Percentiles rank a stretch among this genome's conserved stretches.
Conservation (phyloP, 2,113 vertebrate genomes). For the Alouatta palliata region DNA sequence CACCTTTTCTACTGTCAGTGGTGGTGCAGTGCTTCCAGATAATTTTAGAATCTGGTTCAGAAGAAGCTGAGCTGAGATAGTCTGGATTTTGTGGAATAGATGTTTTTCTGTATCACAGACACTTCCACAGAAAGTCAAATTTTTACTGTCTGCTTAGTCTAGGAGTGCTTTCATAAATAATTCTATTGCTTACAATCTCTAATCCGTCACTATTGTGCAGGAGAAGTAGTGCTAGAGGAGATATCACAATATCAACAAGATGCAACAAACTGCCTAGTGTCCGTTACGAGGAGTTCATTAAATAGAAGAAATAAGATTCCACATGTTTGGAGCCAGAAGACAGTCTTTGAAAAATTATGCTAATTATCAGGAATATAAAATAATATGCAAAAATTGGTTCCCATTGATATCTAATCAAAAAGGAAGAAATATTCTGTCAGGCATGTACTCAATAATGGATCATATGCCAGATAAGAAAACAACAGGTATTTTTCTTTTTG, state of each 20-base stretch:
- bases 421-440: not conserved
- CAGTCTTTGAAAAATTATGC: not conserved
- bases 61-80: not conserved
- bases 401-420: not conserved
- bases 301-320: not conserved
- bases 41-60: not conserved
- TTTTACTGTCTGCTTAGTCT: not conserved
- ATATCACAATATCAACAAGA: not conserved
- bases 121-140: not conserved
- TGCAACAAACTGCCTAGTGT: not conserved
- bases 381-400: not conserved
- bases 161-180: not conserved
- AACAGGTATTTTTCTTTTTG: not conserved
- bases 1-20: not conserved
- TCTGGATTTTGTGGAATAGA: not conserved
- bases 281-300: fast-evolving
- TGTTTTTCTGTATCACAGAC: not conserved
- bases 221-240: not conserved
- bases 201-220: not conserved
- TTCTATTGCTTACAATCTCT: not conserved
- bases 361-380: not conserved
- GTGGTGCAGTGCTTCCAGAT: not conserved
- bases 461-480: not conserved
- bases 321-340: not conserved
- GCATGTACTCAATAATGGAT: not conserved